phyloP scores from a whole-genome alignment of 2,797 vertebrate species.

The Poeciliopsis infans region DNA sequence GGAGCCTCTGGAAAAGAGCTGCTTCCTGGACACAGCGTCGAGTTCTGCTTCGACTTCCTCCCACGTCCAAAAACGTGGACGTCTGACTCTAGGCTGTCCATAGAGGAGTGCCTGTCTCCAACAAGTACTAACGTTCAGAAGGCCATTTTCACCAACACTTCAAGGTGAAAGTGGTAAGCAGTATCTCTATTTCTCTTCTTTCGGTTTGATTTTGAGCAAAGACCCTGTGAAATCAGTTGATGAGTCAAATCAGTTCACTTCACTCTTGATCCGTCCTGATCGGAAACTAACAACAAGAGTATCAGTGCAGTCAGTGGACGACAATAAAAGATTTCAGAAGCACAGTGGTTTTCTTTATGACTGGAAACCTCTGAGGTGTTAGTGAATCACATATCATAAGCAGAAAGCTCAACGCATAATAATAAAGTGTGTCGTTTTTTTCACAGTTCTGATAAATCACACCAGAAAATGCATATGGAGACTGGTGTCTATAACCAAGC shows the following conservation, averaged over 20 bases:
- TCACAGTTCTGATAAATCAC: not conserved
- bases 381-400: not conserved
- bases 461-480: not conserved
- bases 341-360: not conserved
- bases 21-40: constrained; percentile 56
- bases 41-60: constrained; percentile 25
- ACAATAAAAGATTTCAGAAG: not conserved
- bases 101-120: not conserved
- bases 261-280: not conserved
- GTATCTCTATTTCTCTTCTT: not conserved
- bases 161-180: not conserved
- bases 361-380: not conserved
- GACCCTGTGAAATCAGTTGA: not conserved
- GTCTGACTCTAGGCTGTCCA: not conserved
- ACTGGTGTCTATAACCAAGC: not conserved
- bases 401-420: not conserved
- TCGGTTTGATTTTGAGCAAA: not conserved
- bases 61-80: not conserved
- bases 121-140: not conserved
- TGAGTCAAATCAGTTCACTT: not conserved
- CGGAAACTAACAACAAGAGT: not conserved
- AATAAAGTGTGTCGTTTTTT: not conserved
- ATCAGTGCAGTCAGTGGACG: not conserved
- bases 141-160: not conserved
- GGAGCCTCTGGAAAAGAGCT: constrained; percentile 65